phyloP scores from a whole-genome alignment of 2,113 vertebrate genomes.

The Hydropotes inermis region DNA sequence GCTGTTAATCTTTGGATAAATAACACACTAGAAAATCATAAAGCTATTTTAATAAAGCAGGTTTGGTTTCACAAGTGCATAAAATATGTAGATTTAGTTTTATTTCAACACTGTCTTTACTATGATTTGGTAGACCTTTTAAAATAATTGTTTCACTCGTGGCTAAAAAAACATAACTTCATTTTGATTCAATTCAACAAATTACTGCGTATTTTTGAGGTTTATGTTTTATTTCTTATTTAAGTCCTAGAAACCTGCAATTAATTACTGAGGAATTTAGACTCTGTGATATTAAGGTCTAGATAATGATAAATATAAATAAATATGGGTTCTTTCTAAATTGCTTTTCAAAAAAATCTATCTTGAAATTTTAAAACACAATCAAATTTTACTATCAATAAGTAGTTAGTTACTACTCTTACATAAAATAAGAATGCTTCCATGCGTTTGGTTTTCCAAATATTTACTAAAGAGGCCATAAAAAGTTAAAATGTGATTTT shows the following conservation, averaged over 20 bases:
- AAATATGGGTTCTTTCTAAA: neutral
- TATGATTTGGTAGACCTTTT: neutral
- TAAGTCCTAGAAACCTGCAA: neutral
- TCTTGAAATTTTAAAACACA: neutral
- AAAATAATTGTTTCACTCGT: neutral
- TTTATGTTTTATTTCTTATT: neutral
- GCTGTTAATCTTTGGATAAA: neutral
- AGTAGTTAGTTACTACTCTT: neutral
- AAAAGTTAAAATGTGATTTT: slow-evolving; percentile 44
- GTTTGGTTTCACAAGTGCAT: neutral
- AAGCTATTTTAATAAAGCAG: neutral
- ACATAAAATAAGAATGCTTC: neutral
- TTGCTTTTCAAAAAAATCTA: neutral
- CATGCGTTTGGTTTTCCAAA: neutral
- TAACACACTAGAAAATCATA: neutral
- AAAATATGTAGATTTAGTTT: neutral
- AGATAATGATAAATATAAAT: neutral
- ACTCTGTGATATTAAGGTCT: neutral
- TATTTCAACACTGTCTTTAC: neutral
- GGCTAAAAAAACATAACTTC: neutral
- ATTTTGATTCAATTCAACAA: neutral
- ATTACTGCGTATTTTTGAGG: neutral
- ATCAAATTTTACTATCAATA: neutral
- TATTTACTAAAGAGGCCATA: slow-evolving; percentile 29
- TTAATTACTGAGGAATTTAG: neutral